A percentile compares a stretch with the other conserved stretches of the same genome.
These are phyloP conservation scores for Agrotis clavis DNA, from an alignment of 2,888 invertebrate genomes.

Conservation along the genomic window DNA sequence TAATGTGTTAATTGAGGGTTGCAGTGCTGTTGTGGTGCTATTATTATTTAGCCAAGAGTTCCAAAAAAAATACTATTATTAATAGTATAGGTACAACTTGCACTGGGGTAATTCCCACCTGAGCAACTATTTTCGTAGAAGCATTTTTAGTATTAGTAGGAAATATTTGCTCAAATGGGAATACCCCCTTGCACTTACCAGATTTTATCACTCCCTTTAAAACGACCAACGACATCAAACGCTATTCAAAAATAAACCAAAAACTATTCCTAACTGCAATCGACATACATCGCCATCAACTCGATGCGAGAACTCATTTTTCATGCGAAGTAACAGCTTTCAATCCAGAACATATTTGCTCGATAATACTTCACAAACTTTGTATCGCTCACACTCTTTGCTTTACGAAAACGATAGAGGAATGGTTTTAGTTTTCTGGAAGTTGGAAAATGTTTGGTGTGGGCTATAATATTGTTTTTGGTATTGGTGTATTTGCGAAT, in stretches of 20 bases:
- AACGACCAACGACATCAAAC: slow-evolving; percentile 2
- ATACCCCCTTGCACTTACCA: too few species aligned
- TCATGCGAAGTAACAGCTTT: slow-evolving; percentile 49
- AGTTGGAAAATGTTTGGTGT: background rate
- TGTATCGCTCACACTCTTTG: slow-evolving; percentile 43
- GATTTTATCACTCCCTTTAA: background rate
- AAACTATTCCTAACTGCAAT: slow-evolving; percentile 17
- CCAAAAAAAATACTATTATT: too few species aligned
- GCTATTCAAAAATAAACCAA: slow-evolving; percentile 3
- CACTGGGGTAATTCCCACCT: too few species aligned
- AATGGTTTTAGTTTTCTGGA: slow-evolving; percentile 28
- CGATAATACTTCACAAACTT: slow-evolving; percentile 52
- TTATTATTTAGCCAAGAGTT: too few species aligned
- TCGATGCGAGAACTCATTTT: slow-evolving; percentile 46
- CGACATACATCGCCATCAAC: slow-evolving; percentile 17
- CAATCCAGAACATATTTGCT: slow-evolving; percentile 56
- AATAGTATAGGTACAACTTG: too few species aligned
- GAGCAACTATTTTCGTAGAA: too few species aligned
- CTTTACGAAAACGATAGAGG: slow-evolving; percentile 31
- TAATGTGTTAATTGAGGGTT: too few species aligned
- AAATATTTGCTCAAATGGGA: too few species aligned
- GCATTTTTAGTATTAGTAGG: too few species aligned
- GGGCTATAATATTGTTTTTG: too few species aligned
- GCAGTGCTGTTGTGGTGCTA: too few species aligned
- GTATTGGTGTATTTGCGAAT: background rate